Evolutionary conservation across 2,113 vertebrate genomes (phyloP), one percentile per base, ranked within the genome.

Genomic region (Megalops atlanticus): DNA sequence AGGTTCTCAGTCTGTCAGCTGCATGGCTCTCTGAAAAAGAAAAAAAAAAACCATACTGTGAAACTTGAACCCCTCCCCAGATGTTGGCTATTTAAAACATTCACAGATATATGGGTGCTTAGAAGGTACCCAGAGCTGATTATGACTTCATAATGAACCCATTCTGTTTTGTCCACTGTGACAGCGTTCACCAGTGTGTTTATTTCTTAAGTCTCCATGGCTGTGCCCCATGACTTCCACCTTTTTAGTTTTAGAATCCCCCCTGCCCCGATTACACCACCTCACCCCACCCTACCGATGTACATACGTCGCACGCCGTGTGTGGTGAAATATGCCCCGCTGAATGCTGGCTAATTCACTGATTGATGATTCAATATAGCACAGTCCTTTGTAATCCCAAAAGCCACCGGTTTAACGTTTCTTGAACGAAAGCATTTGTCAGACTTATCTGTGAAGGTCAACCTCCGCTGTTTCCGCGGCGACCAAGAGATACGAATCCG

Each of bases 391-490:
- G 21, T 49, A 72, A 73, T 80, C 78, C 69, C 69, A 49, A 72
- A 38, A 49, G 70, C 43, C 35, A 45, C 69, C 31, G 27, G n/a
- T 73, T 80, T 73, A 80, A 73, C 70, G 38, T 73, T 80, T 74
- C 43, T 73, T 45, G 52, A 52, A 54, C 36, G 27, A 80, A 80
- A 54, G 70, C 78, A 52, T 54, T 45, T 47, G 74, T 74, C 79
- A 73, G 43, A 54, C 70, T 80, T 73, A 80, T 80, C 78, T 73
- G 31, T 52, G 70, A 39, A 72, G 69, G 78, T 80, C 41, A 71
- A 43, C 64, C 33, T 70, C 43, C 45, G 27, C 77, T 43, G 40
- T 79, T 69, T 79, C 78, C 45, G 68, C 68, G 27, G 68, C 33
- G 43, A 33, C 78, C 35, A 35, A 72, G 58, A 80, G 45, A 52